Evolutionary conservation across 2,797 vertebrate genomes (phyloP).

Genomic region (Neopelma chrysocephalum): DNA sequence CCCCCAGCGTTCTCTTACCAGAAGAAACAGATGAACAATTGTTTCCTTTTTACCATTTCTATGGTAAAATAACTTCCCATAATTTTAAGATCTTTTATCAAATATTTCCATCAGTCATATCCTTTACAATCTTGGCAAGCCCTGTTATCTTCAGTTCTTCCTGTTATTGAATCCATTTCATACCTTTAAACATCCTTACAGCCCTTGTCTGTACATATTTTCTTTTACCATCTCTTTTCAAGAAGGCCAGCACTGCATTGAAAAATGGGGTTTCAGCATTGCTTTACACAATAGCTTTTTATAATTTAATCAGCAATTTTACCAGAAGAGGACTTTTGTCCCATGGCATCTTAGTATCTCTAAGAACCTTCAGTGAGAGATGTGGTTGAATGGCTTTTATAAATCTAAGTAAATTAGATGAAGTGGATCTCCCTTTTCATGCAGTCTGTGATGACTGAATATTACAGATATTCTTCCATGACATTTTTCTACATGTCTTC

Average conservation of each 20-base stretch:
- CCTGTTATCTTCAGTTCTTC: not conserved
- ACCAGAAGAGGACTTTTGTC: not conserved
- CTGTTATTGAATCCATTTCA: not conserved
- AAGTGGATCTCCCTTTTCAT: not conserved
- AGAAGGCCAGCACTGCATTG: not conserved
- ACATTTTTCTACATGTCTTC: not conserved
- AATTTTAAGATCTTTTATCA: not conserved
- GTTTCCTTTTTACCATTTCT: constrained; percentile 1
- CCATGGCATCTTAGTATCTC: not conserved
- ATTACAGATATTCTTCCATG: not conserved
- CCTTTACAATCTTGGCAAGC: not conserved
- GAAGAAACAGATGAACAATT: not conserved
- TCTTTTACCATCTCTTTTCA: not conserved
- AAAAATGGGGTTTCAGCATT: not conserved
- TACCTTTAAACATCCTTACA: not conserved
- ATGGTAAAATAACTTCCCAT: not conserved
- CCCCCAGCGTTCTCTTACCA: not conserved
- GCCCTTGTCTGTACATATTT: not conserved
- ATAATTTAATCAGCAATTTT: not conserved
- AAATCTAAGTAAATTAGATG: not conserved
- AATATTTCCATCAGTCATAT: not conserved
- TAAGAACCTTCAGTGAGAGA: not conserved
- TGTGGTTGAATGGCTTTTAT: not conserved
- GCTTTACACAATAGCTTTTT: not conserved
- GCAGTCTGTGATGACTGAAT: not conserved